phyloP scores from a whole-genome alignment of 1,140 invertebrate genomes.

The Batillaria attramentaria region DNA sequence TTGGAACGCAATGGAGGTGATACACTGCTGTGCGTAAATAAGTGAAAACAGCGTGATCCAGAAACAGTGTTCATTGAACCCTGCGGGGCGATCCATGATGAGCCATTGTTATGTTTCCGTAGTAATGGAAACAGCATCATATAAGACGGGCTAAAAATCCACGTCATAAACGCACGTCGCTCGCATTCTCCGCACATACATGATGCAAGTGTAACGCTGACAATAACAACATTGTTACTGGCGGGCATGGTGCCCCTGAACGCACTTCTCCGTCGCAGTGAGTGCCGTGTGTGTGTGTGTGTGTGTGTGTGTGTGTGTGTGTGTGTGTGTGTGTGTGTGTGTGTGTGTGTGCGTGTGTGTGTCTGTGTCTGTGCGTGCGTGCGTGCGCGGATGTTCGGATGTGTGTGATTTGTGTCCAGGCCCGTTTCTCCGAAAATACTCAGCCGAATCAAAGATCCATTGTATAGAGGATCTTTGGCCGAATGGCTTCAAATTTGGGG shows the following conservation, averaged over 20 bases:
- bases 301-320: background rate
- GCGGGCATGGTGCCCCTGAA: too few relatives aligned
- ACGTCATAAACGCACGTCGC: background rate
- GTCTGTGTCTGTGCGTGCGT: too few relatives aligned
- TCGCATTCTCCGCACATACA: background rate
- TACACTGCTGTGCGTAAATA: background rate
- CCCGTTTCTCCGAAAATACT: too few relatives aligned
- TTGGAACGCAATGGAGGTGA: background rate
- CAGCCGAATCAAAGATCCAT: too few relatives aligned
- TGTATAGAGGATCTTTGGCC: too few relatives aligned
- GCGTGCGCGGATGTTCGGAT: too few relatives aligned
- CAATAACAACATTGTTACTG: background rate
- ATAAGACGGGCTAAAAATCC: background rate
- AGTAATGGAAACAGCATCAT: too few relatives aligned
- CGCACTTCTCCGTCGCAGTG: background rate
- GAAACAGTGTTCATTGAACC: background rate
- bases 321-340: slow-evolving; percentile 1
- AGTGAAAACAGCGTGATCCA: background rate
- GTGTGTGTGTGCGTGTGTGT: slow-evolving; percentile 6
- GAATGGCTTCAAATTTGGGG: too few relatives aligned
- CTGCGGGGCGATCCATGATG: too few relatives aligned
- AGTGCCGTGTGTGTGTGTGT: background rate
- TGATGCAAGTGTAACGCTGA: background rate
- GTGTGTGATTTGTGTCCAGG: too few relatives aligned
- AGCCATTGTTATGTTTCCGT: too few relatives aligned